phyloP scores from a whole-genome alignment of 2,888 invertebrate genomes.

The Sesia bembeciformis region DNA sequence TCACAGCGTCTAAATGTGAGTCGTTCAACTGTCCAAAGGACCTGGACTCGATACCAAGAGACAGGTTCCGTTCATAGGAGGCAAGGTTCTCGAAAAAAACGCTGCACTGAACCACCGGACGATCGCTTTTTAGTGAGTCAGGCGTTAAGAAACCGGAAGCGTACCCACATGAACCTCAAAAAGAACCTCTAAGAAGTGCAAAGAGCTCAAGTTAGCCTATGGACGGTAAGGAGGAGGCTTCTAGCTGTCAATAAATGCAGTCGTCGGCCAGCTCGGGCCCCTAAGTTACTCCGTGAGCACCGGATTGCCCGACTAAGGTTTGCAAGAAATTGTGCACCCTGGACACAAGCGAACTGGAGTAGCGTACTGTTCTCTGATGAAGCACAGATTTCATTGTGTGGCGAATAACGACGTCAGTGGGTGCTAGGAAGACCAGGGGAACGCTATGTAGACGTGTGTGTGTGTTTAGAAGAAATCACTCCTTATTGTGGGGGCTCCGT shows the following conservation, averaged over 20 bases:
- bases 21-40: not conserved
- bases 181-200: not conserved
- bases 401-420: not conserved
- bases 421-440: conserved; percentile 2
- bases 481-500: conserved; percentile 4
- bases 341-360: not conserved
- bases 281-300: conserved; percentile 2
- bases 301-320: not conserved
- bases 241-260: conserved; percentile 1
- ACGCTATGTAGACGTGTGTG: too few relatives aligned
- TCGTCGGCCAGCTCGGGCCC: not conserved
- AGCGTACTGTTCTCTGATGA: conserved; percentile 2
- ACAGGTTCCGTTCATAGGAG: too few relatives aligned
- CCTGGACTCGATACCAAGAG: too few relatives aligned
- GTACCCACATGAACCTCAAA: too few relatives aligned
- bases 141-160: too few relatives aligned
- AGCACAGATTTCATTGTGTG: conserved; percentile 1
- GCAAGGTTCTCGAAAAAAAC: too few relatives aligned
- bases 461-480: conserved; percentile 6
- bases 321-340: conserved; percentile 1
- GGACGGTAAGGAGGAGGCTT: conserved; percentile 1
- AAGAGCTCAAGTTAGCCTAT: not conserved
- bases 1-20: not conserved
- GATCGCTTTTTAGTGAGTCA: too few relatives aligned
- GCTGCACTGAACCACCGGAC: too few relatives aligned